Base-by-base conservation (phyloP, 1,140 invertebrate genomes). In the Eriosoma lanigerum region DNA sequence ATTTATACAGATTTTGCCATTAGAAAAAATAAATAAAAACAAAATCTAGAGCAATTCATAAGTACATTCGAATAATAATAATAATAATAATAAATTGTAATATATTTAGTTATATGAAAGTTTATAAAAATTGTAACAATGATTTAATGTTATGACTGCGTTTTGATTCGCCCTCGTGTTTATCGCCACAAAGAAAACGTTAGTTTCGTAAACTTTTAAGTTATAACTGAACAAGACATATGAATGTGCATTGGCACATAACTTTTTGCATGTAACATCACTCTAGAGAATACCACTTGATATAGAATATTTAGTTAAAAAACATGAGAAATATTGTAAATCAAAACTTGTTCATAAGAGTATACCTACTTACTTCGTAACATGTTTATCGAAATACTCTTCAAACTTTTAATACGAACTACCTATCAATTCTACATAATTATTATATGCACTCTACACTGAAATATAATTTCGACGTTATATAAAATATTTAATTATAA, bases 181-280 rank as follows among this genome's bases (percentile, higher is more conserved):
- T 48, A 70, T 48, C 48, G 44, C 13, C 19, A 21, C n/a, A 26
- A 24, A 24, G 12, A 46, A 68, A 50, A 70, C 8, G 21, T 24
- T 48, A 70, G 48, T 70, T 70, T 50, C 24, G 44, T 17, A 24
- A 70, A 17, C 15, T 70, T n/a, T n/a, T n/a, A n/a, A n/a, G n/a
- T n/a, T 48, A 50, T 70, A 70, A 48, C 44, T 12, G 38, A 48
- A 48, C 13, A 21, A 2, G 13, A 19, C 21, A 19, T 24, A 48
- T 26, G 15, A 24, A 26, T 26, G 21, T 48, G 13, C 44, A 17
- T 48, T 24, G 12, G 21, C 1, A 17, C 48, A 48, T 70, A 50
- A 50, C 44, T 70, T 70, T 24, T 70, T 13, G 6, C 46, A n/a
- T 26, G 21, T 26, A 26, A 70, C 5, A 24, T 48, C 38, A 48